These are phyloP conservation scores for Muscicapa striata DNA, from an alignment of 2,797 vertebrate species.

Conservation along the genomic window DNA sequence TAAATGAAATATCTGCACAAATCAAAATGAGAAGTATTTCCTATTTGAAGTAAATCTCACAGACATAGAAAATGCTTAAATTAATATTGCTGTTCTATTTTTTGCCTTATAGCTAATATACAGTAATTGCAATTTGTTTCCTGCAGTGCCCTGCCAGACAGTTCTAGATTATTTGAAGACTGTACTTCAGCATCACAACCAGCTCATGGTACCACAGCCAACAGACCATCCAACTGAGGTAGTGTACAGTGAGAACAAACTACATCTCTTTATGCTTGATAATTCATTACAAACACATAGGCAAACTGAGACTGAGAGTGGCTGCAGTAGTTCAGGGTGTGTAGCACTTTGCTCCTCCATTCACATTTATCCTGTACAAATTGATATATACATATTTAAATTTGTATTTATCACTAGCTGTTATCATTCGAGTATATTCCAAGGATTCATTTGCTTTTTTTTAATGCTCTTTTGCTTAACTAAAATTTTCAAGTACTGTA, in stretches of 20 bases:
- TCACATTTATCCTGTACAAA: neutral
- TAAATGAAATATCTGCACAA: conserved; percentile 49
- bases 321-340: neutral
- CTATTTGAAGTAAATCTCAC: conserved; percentile 25
- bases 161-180: conserved; percentile 96
- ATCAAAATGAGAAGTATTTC: conserved; percentile 50
- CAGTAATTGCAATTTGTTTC: conserved; percentile 49
- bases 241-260: conserved; percentile 22
- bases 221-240: conserved; percentile 94
- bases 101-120: neutral
- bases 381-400: neutral
- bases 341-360: neutral
- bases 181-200: conserved; percentile 95
- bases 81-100: conserved; percentile 10
- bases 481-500: neutral
- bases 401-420: neutral
- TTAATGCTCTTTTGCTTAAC: neutral
- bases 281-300: neutral
- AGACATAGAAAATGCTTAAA: neutral
- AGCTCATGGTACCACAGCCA: conserved; percentile 86
- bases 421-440: neutral
- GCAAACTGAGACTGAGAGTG: neutral
- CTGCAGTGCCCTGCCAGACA: conserved; percentile 93
- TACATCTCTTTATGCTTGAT: neutral
- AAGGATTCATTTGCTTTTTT: neutral